Percentiles rank a stretch among this genome's conserved stretches.
These are phyloP conservation scores for Rhimphoctona megacephalus DNA, from an alignment of 2,888 invertebrate species.

Conservation along the genomic window DNA sequence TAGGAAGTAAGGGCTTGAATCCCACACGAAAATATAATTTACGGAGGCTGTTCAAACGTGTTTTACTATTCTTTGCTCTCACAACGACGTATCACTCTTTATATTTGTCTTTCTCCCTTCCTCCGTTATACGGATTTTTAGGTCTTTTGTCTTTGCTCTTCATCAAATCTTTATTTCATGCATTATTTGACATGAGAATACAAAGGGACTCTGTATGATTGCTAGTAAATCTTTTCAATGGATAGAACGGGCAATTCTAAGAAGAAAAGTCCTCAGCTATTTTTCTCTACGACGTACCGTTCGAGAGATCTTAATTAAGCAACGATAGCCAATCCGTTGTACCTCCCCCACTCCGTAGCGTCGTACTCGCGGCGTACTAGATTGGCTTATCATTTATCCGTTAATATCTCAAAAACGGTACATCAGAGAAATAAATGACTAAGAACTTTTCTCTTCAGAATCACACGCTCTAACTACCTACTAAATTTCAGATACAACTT, in stretches of 20 bases:
- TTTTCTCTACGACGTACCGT: background rate
- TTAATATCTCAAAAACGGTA: background rate
- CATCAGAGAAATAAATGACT: background rate
- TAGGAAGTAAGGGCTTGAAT: conserved; percentile 24
- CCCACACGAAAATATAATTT: conserved; percentile 18
- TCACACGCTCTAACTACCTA: background rate
- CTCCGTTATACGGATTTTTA: background rate
- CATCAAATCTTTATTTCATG: background rate
- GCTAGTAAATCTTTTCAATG: background rate
- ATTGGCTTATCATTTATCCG: background rate
- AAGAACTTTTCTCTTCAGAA: background rate
- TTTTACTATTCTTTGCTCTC: conserved; percentile 19
- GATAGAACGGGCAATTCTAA: background rate
- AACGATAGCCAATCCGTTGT: background rate
- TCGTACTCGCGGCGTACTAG: background rate
- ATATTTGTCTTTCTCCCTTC: background rate
- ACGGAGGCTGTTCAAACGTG: conserved; percentile 28
- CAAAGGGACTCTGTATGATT: background rate
- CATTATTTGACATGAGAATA: background rate
- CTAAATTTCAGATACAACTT: background rate
- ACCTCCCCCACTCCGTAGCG: background rate
- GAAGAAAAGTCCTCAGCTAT: background rate
- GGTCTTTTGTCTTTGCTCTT: background rate
- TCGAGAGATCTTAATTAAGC: background rate
- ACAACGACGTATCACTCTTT: conserved; percentile 17